Evolutionary conservation across 2,797 vertebrate genomes (phyloP).

Genomic region (Tragopan temminckii): DNA sequence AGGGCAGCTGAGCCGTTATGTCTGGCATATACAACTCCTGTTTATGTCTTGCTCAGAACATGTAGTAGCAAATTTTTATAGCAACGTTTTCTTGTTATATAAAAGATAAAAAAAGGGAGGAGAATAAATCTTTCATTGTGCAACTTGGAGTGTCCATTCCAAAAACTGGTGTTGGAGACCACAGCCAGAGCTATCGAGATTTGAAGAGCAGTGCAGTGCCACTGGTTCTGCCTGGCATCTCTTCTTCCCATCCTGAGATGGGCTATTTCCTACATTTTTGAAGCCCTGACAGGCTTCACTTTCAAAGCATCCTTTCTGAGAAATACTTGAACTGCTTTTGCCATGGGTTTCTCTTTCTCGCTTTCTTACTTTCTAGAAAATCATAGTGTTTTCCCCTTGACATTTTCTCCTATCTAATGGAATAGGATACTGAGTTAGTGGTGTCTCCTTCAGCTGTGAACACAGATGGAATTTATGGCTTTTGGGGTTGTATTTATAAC

Average conservation of each 20-base stretch:
- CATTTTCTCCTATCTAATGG: background rate
- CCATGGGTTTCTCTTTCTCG: background rate
- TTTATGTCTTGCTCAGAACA: conserved; percentile 1
- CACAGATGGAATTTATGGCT: conserved; percentile 52
- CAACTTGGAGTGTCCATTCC: background rate
- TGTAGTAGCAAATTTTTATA: conserved; percentile 20
- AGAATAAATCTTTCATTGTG: background rate
- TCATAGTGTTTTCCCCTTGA: background rate
- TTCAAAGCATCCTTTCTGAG: background rate
- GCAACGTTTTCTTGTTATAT: conserved; percentile 27
- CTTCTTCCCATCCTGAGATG: background rate
- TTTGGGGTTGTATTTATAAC: conserved; percentile 46
- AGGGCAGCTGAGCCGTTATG: background rate
- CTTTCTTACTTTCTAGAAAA: conserved; percentile 51
- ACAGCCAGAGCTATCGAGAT: background rate
- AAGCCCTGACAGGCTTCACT: background rate
- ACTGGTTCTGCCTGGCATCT: background rate
- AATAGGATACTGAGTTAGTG: background rate
- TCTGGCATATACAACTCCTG: background rate
- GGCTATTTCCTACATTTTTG: background rate
- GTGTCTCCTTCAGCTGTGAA: conserved; percentile 37
- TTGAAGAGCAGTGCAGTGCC: background rate
- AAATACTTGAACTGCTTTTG: background rate
- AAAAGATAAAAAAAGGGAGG: conserved; percentile 19
- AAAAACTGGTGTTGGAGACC: background rate